phyloP scores from a whole-genome alignment of 2,797 vertebrate species.

The Microhierax caerulescens region DNA sequence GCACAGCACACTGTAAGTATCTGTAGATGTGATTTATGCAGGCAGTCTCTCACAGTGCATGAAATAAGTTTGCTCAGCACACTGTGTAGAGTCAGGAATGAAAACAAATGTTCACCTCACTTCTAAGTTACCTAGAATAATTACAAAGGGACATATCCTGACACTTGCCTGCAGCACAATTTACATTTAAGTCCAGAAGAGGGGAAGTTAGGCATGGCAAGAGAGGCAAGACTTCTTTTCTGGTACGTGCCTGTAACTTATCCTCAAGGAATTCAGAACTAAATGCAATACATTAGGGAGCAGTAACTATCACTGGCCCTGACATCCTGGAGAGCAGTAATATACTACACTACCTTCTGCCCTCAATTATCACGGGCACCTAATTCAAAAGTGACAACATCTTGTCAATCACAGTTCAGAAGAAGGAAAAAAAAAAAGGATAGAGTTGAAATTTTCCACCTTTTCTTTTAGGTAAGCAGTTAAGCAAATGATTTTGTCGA shows the following conservation, averaged over 20 bases:
- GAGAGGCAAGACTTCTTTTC: not conserved
- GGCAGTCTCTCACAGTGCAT: not conserved
- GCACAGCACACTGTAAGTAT: not conserved
- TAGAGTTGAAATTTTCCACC: not conserved
- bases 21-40: not conserved
- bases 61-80: not conserved
- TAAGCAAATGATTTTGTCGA: not conserved
- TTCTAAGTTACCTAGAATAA: not conserved
- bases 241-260: not conserved
- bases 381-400: not conserved
- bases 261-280: not conserved
- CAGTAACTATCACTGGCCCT: not conserved
- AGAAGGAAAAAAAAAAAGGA: too few relatives aligned
- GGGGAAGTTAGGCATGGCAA: not conserved
- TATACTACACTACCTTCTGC: not conserved
- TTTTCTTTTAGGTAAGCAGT: not conserved
- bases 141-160: not conserved
- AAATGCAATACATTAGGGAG: not conserved
- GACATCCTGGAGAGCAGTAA: not conserved
- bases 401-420: not conserved
- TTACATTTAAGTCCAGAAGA: not conserved
- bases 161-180: not conserved
- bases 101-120: not conserved
- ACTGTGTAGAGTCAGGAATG: not conserved
- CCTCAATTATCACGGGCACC: not conserved